Percentiles rank a stretch among this genome's conserved stretches.
These are phyloP conservation scores for Crax fasciolata DNA, from an alignment of 2,797 vertebrate species.

Conservation along the genomic window DNA sequence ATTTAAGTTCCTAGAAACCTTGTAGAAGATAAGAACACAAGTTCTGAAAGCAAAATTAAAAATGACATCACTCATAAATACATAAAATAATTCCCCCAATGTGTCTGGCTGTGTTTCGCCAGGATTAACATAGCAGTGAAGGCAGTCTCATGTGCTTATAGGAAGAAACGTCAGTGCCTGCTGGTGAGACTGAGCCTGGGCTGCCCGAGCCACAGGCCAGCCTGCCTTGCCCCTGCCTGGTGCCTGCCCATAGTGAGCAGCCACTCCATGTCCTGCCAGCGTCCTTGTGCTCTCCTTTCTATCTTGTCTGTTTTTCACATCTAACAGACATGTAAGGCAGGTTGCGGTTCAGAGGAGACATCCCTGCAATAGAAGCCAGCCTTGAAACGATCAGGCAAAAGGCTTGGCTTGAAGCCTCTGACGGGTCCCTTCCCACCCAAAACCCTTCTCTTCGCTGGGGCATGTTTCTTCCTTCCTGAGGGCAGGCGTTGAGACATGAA, in stretches of 20 bases:
- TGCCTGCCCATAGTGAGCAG: not conserved
- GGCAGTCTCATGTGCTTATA: not conserved
- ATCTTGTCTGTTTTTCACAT: not conserved
- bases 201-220: not conserved
- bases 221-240: not conserved
- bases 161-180: not conserved
- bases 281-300: not conserved
- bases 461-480: not conserved
- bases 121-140: not conserved
- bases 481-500: not conserved
- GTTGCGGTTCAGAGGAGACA: not conserved
- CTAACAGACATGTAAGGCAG: not conserved
- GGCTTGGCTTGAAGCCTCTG: not conserved
- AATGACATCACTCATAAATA: not conserved
- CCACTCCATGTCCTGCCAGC: rapidly evolving
- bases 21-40: not conserved
- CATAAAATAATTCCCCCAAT: not conserved
- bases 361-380: not conserved
- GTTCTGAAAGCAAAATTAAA: not conserved
- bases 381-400: not conserved
- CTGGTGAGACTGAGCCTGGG: not conserved
- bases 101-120: not conserved
- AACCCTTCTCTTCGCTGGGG: not conserved
- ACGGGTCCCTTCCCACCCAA: not conserved
- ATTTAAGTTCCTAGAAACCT: not conserved